Evolutionary conservation across 2,113 vertebrate species (phyloP), one percentile per base, ranked within the genome.

Genomic region (Cheilinus undulatus): DNA sequence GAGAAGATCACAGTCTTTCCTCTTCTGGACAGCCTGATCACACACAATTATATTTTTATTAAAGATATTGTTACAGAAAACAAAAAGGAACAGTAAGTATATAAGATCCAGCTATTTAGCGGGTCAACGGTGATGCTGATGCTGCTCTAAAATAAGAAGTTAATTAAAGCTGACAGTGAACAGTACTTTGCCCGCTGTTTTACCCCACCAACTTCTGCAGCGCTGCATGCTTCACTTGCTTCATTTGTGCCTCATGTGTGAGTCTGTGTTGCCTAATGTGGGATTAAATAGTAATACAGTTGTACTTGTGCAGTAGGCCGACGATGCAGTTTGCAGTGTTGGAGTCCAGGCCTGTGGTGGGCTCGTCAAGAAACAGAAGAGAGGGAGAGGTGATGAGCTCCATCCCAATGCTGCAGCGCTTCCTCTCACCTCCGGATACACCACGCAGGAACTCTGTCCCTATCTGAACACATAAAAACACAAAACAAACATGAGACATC

Each of bases 1-100:
- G 94, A 95, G 89, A 95, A 95, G 74, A 95, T 93, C 15, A 95
- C 91, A 3, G 94, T 95, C 80, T 91, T 93, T 3, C 93, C 91
- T 50, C 76, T 89, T 52, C 90, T 86, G 68, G 94, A 93, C 56
- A 95, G 73, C 42, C 93, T 95, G 82, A 28, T 69, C 9, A 83
- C 17, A 76, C 52, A 40, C 12, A 22, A 58, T 20, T 17, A 20
- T 26, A 40, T 36, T 22, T 38, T 50, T 27, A 13, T 19, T n/a
- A 26, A 30, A 9, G 7, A 53, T 19, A 46, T 22, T 14, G 1
- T 51, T 7, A 52, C 8, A 56, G 10, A 17, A 28, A 30, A 20
- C 36, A 40, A 59, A 20, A 57, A 20, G 53, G 0, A 3, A 24
- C 52, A 57, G 30, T 2, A 42, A 32, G 52, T 32, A 7, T 3